These are phyloP conservation scores for Metallyticus violacea DNA, from an alignment of 2,888 invertebrate species.

Conservation along the genomic window DNA sequence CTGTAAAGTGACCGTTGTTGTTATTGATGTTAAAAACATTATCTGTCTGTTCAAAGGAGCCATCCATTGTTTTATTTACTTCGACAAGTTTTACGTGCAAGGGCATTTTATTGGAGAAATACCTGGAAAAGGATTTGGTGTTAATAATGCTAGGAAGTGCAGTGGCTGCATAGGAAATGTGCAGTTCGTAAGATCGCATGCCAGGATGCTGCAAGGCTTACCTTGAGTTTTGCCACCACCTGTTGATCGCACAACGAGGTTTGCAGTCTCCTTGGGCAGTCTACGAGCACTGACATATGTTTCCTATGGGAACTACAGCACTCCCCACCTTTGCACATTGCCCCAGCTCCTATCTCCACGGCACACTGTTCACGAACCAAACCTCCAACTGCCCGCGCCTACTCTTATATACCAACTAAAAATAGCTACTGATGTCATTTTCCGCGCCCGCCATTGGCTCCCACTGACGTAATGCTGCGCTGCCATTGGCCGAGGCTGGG, in stretches of 20 bases:
- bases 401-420: conserved; percentile 43
- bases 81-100: no score
- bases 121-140: no score
- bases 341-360: not conserved
- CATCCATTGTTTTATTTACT: no score
- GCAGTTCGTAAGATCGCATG: no score
- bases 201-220: not conserved
- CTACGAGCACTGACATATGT: not conserved
- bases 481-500: not conserved
- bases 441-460: conserved; percentile 38
- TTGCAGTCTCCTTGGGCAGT: not conserved
- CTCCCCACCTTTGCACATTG: not conserved
- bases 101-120: no score
- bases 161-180: not conserved
- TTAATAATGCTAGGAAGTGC: not conserved
- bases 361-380: conserved; percentile 7
- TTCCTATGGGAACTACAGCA: not conserved
- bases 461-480: conserved; percentile 39
- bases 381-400: not conserved
- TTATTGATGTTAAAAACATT: no score
- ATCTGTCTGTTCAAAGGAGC: no score
- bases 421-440: conserved; percentile 44
- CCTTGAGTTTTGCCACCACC: not conserved
- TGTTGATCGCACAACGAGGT: not conserved
- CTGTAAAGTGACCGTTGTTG: no score